Percentiles rank a stretch among this genome's conserved stretches.
phyloP scores from a whole-genome alignment of 1,140 invertebrate species.

The Propsilocerus akamusi region DNA sequence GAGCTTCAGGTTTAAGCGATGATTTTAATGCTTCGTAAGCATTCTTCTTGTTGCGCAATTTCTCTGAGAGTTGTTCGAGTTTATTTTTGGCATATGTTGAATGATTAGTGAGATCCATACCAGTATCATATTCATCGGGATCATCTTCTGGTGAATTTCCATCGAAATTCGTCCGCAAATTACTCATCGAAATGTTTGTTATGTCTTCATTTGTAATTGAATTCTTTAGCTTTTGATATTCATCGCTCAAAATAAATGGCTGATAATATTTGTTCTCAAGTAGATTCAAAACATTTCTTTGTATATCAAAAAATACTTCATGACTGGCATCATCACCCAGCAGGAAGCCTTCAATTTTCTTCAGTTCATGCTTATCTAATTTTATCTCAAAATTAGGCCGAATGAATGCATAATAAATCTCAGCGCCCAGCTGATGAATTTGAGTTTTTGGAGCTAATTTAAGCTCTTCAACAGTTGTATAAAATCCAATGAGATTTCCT shows the following conservation, averaged over 20 bases:
- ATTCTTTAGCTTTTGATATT: conserved; percentile 57
- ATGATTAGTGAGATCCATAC: conserved; percentile 52
- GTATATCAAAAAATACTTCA: conserved; percentile 75
- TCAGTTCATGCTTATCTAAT: conserved; percentile 29
- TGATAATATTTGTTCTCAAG: conserved; percentile 79
- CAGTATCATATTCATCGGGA: conserved; percentile 12
- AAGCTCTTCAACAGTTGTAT: conserved; percentile 74
- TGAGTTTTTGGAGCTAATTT: conserved; percentile 45
- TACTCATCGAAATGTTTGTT: conserved; percentile 24
- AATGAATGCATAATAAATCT: conserved; percentile 80
- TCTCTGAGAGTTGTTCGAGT: conserved; percentile 60
- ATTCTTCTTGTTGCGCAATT: conserved; percentile 56
- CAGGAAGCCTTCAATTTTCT: conserved; percentile 73
- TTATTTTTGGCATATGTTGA: conserved; percentile 67
- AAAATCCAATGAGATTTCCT: conserved; percentile 65
- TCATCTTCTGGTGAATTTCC: conserved; percentile 26
- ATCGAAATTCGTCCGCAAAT: conserved; percentile 15
- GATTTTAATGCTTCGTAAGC: conserved; percentile 58
- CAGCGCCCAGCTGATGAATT: conserved; percentile 73
- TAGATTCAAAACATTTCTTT: conserved; percentile 54
- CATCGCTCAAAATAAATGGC: conserved; percentile 68
- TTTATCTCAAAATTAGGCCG: conserved; percentile 49
- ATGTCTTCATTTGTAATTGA: conserved; percentile 48
- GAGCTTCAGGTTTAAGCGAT: conserved; percentile 56
- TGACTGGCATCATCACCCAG: conserved; percentile 63